Evolutionary conservation across 2,888 invertebrate species (phyloP).

Genomic region (Stramonita haemastoma): DNA sequence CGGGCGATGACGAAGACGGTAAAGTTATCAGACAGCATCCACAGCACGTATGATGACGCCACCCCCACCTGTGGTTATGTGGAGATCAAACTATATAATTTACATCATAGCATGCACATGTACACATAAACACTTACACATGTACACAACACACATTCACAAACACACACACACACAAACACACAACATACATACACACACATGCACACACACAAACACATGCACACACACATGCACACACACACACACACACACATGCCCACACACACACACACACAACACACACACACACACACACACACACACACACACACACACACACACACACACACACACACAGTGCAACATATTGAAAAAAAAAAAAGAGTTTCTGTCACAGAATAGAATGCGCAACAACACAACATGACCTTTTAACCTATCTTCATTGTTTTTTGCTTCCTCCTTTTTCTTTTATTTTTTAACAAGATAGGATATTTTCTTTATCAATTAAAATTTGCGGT

Average conservation of each 20-base stretch:
- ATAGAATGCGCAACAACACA: background rate
- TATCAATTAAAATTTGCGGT: too few relatives aligned
- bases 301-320: background rate
- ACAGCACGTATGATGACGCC: constrained; percentile 89
- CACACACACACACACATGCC: background rate
- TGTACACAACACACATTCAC: too few relatives aligned
- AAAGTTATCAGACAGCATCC: constrained; percentile 93
- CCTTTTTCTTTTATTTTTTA: background rate
- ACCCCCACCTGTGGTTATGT: constrained; percentile 86
- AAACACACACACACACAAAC: too few relatives aligned
- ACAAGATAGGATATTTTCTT: background rate
- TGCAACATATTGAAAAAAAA: background rate
- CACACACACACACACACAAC: background rate
- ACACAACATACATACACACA: background rate
- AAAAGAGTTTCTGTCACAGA: background rate
- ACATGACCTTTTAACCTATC: background rate
- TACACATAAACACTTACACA: background rate
- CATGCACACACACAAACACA: background rate
- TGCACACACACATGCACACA: background rate
- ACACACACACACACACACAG: background rate
- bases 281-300: constrained; percentile 6
- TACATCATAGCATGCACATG: background rate
- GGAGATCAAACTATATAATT: too few relatives aligned
- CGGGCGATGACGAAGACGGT: constrained; percentile 93
- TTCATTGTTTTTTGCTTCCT: background rate